A percentile compares a stretch with the other conserved stretches of the same genome.
Conservation (phyloP, 2,113 vertebrate species). For the Macquaria ambigua region DNA sequence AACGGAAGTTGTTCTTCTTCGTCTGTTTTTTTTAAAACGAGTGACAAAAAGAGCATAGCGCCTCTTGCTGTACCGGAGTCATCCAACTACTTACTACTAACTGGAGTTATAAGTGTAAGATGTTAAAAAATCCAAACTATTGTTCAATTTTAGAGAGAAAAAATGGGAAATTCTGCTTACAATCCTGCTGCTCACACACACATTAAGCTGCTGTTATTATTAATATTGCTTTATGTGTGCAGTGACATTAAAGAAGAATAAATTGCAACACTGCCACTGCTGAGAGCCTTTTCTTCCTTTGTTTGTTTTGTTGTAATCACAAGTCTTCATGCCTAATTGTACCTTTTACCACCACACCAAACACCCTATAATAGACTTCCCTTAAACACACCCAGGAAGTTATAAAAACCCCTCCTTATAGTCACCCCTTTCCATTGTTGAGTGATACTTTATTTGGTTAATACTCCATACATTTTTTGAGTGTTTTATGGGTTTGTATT, state of each 20-base stretch:
- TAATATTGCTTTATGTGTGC: neutral
- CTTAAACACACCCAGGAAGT: neutral
- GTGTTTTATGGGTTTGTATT: neutral
- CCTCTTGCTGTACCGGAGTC: neutral
- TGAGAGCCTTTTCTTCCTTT: neutral
- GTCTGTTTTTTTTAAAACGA: neutral
- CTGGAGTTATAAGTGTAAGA: neutral
- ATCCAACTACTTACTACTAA: too few relatives aligned
- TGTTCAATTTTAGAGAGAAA: neutral
- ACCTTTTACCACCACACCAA: neutral
- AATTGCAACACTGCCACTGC: neutral
- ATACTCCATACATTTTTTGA: neutral
- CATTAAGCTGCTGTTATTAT: neutral
- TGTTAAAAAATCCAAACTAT: neutral
- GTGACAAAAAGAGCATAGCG: neutral
- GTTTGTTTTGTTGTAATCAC: neutral
- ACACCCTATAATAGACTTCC: neutral
- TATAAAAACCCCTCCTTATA: neutral
- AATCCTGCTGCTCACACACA: neutral
- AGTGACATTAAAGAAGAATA: neutral
- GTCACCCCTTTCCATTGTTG: neutral
- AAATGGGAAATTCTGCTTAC: neutral
- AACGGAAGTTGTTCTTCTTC: conserved; percentile 62
- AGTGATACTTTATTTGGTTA: neutral
- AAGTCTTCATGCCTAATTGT: neutral